phyloP scores from a whole-genome alignment of 2,113 vertebrate species.

The Danio rerio region DNA sequence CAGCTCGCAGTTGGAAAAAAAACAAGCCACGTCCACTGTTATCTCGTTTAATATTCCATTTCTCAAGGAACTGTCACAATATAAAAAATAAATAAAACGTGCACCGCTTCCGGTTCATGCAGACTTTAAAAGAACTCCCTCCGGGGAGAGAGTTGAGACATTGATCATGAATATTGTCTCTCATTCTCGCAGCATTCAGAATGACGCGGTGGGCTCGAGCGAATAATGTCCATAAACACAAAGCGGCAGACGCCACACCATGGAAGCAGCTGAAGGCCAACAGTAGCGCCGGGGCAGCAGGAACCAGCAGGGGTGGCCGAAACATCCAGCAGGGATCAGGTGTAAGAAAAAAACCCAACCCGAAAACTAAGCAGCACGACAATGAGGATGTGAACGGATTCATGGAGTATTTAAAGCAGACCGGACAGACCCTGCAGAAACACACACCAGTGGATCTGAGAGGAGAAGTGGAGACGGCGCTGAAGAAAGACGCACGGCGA shows the following conservation, averaged over 20 bases:
- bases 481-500: conserved; percentile 84
- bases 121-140: no score
- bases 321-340: conserved; percentile 54
- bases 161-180: not conserved
- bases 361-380: conserved; percentile 75
- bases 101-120: no score
- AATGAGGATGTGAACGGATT: conserved; percentile 92
- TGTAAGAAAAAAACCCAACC: conserved; percentile 71
- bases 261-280: conserved; percentile 81
- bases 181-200: conserved; percentile 9
- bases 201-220: conserved; percentile 93
- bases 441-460: conserved; percentile 49
- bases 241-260: conserved; percentile 81
- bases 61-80: no score
- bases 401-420: conserved; percentile 76
- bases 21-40: no score
- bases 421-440: conserved; percentile 54
- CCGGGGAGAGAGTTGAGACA: not conserved
- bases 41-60: no score
- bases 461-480: conserved; percentile 71
- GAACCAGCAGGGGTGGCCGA: not conserved
- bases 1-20: no score
- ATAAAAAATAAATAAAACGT: no score
- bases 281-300: not conserved
- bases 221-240: conserved; percentile 73